A percentile compares a stretch with the other conserved stretches of the same genome.
Evolutionary conservation across 2,888 invertebrate species (phyloP).

Genomic region (Cosmia trapezina): DNA sequence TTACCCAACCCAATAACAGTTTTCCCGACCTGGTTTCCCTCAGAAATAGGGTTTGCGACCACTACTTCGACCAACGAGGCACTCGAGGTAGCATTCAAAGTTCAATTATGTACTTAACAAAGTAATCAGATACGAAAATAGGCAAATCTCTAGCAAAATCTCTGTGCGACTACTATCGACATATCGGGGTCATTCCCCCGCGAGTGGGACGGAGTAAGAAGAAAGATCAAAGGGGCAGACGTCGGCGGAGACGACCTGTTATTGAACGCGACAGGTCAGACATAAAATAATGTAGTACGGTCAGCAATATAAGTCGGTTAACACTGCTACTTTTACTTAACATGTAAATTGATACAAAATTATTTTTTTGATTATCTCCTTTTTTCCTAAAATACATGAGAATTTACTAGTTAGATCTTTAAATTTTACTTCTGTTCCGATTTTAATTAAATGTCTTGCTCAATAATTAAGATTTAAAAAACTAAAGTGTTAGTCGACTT

Average conservation of each 20-base stretch:
- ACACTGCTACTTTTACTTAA: too few relatives aligned
- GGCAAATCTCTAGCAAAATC: conserved; percentile 88
- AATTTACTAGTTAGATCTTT: too few relatives aligned
- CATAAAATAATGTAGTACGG: background rate
- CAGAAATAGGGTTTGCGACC: background rate
- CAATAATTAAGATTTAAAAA: too few relatives aligned
- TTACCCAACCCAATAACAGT: background rate
- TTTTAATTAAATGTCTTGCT: too few relatives aligned
- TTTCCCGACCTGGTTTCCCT: background rate
- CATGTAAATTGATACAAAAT: too few relatives aligned
- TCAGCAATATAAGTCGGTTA: too few relatives aligned
- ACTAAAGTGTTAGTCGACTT: too few relatives aligned
- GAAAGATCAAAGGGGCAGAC: conserved; percentile 78
- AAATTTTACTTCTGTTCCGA: too few relatives aligned
- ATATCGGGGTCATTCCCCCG: conserved; percentile 89
- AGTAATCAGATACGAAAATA: conserved; percentile 79
- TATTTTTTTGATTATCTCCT: too few relatives aligned
- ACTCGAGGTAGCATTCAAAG: background rate
- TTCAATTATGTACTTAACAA: conserved; percentile 29
- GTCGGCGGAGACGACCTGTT: conserved; percentile 78
- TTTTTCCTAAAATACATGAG: too few relatives aligned
- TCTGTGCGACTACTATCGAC: conserved; percentile 90
- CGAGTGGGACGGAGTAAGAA: conserved; percentile 80
- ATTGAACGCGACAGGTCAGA: conserved; percentile 80
- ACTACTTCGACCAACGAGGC: background rate